phyloP scores from a whole-genome alignment of 2,888 invertebrate genomes.

The Cylloceria caligata region DNA sequence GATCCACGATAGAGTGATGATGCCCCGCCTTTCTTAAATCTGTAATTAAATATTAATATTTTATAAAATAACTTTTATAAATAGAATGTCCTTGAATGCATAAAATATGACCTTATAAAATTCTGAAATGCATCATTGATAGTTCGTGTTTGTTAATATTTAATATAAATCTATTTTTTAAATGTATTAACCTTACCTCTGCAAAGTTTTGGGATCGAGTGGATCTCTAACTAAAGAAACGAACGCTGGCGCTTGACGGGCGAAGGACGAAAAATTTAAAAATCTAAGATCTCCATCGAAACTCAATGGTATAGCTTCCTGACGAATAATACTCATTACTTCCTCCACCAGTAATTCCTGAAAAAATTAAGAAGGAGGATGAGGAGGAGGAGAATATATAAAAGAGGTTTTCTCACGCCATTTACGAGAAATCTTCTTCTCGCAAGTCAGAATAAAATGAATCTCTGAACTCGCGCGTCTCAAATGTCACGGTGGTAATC shows the following conservation, averaged over 20 bases:
- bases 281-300: constrained; percentile 88
- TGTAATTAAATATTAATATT: constrained; percentile 59
- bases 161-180: not conserved
- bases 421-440: constrained; percentile 24
- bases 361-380: constrained; percentile 66
- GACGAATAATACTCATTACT: constrained; percentile 85
- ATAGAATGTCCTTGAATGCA: not conserved
- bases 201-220: constrained; percentile 85
- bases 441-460: constrained; percentile 5
- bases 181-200: constrained; percentile 84
- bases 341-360: constrained; percentile 86
- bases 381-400: too few species aligned
- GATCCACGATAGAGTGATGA: constrained; percentile 84
- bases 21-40: constrained; percentile 81
- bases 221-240: constrained; percentile 88
- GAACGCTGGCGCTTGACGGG: constrained; percentile 87
- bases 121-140: not conserved
- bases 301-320: constrained; percentile 87
- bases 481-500: constrained; percentile 54
- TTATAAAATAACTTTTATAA: not conserved
- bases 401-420: constrained; percentile 51
- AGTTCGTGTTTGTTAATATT: not conserved
- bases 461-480: constrained; percentile 32
- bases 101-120: too few species aligned
- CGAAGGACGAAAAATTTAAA: constrained; percentile 87